phyloP scores from a whole-genome alignment of 2,888 invertebrate species.

The Ametastegia equiseti region DNA sequence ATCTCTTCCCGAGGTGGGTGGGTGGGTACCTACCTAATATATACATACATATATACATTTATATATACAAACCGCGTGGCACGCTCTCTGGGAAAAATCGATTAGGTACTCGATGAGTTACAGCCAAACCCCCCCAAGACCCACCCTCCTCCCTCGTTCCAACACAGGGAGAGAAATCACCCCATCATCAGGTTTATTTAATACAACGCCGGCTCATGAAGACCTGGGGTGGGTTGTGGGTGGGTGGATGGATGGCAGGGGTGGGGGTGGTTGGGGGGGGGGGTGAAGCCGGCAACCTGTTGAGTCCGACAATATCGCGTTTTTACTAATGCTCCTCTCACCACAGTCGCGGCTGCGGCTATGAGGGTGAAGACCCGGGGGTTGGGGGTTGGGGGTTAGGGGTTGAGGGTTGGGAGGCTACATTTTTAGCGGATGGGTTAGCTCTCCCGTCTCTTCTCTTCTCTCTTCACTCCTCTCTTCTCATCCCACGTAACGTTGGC shows the following conservation, averaged over 20 bases:
- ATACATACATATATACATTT: neutral
- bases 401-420: constrained; percentile 1
- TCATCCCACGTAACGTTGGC: neutral
- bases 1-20: neutral
- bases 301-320: constrained; percentile 74
- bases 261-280: constrained; percentile 36
- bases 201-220: constrained; percentile 60
- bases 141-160: constrained; percentile 17
- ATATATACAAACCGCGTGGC: constrained; percentile 9
- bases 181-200: constrained; percentile 71
- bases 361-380: constrained; percentile 37
- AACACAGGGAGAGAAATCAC: constrained; percentile 64
- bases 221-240: constrained; percentile 40
- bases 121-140: constrained; percentile 30
- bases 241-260: constrained; percentile 49
- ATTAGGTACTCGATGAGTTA: constrained; percentile 51
- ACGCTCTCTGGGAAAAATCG: constrained; percentile 48
- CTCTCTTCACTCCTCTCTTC: no score
- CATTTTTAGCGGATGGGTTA: constrained; percentile 47
- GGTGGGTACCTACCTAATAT: neutral
- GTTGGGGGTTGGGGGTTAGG: constrained; percentile 15
- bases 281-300: constrained; percentile 69
- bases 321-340: constrained; percentile 71
- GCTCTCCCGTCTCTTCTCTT: no score
- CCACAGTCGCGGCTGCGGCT: constrained; percentile 52